Percentiles rank a stretch among this genome's conserved stretches.
These are phyloP conservation scores for Tetranychus urticae DNA, from an alignment of 1,140 invertebrate species.

Conservation along the genomic window DNA sequence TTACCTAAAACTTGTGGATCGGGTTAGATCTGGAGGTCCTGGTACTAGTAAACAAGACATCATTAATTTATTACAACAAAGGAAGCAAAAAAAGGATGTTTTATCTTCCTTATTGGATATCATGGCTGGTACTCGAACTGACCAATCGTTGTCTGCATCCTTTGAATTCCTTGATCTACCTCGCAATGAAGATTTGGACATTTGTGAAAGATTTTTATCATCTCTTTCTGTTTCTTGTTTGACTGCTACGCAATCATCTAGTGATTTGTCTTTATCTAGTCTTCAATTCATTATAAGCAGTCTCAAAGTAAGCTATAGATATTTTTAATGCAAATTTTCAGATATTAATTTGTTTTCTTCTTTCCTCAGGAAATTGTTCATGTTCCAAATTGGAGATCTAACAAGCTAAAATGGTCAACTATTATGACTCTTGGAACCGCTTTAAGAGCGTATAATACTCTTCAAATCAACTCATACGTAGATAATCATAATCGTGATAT, in stretches of 20 bases:
- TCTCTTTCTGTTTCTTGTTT: not conserved
- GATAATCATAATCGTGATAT: slow-evolving; percentile 2
- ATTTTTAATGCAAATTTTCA: not conserved
- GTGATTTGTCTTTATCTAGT: not conserved
- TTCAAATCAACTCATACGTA: not conserved
- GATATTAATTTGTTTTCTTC: no score
- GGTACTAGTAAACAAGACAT: slow-evolving; percentile 3
- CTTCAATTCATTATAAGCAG: not conserved
- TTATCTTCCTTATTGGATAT: slow-evolving; percentile 7
- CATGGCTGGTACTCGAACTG: slow-evolving; percentile 6
- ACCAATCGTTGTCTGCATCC: slow-evolving; percentile 4
- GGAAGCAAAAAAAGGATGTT: not conserved
- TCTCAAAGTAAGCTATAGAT: not conserved
- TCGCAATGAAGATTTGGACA: slow-evolving; percentile 3
- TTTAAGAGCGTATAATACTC: slow-evolving; percentile 1
- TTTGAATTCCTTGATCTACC: slow-evolving; percentile 6
- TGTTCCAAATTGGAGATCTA: slow-evolving; percentile 4
- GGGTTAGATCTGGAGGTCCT: slow-evolving; percentile 3
- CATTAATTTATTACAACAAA: not conserved
- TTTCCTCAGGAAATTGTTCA: not conserved
- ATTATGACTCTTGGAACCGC: slow-evolving; percentile 3
- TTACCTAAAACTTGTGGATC: slow-evolving; percentile 4
- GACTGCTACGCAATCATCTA: not conserved
- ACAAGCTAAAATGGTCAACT: slow-evolving; percentile 5
- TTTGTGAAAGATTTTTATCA: slow-evolving; percentile 8